Evolutionary conservation across 2,888 invertebrate genomes (phyloP).

Genomic region (Andrena praecox): DNA sequence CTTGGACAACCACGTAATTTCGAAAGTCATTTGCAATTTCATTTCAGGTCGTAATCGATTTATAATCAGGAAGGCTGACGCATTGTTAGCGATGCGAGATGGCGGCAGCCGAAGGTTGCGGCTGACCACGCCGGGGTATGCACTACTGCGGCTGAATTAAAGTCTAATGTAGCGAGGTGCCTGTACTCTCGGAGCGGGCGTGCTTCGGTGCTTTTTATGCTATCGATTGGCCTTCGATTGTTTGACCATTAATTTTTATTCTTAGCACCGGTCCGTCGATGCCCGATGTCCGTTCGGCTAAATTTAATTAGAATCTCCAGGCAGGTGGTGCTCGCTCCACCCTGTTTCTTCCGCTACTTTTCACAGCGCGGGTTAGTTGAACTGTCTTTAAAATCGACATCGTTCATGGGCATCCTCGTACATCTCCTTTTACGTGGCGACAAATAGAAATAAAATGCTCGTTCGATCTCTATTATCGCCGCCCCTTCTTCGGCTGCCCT

Average conservation of each 20-base stretch:
- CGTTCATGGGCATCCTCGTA: not conserved
- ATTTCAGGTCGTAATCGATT: not conserved
- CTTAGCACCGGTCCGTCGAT: slow-evolving; percentile 76
- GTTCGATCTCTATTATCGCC: slow-evolving; percentile 5
- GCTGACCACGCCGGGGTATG: slow-evolving; percentile 51
- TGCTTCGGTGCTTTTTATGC: slow-evolving; percentile 54
- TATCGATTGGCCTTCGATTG: slow-evolving; percentile 81
- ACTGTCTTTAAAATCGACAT: not conserved
- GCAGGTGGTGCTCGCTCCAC: not conserved
- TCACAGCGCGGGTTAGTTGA: not conserved
- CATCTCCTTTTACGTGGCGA: not conserved
- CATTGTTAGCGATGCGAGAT: slow-evolving; percentile 51
- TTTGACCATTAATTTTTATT: slow-evolving; percentile 78
- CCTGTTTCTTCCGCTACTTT: not conserved
- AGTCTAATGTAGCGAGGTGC: slow-evolving; percentile 67
- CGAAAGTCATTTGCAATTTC: not conserved
- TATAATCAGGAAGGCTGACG: not conserved
- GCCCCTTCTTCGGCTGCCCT: not conserved
- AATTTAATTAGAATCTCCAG: slow-evolving; percentile 65
- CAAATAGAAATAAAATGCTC: not conserved
- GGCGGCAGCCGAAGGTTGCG: slow-evolving; percentile 56
- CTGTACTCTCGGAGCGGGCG: slow-evolving; percentile 46
- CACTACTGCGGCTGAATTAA: slow-evolving; percentile 73
- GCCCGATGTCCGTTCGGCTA: slow-evolving; percentile 68
- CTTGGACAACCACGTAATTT: not conserved